Percentiles rank a stretch among this genome's conserved stretches.
Conservation (phyloP, 1,140 invertebrate genomes). For the Drosophila azteca region DNA sequence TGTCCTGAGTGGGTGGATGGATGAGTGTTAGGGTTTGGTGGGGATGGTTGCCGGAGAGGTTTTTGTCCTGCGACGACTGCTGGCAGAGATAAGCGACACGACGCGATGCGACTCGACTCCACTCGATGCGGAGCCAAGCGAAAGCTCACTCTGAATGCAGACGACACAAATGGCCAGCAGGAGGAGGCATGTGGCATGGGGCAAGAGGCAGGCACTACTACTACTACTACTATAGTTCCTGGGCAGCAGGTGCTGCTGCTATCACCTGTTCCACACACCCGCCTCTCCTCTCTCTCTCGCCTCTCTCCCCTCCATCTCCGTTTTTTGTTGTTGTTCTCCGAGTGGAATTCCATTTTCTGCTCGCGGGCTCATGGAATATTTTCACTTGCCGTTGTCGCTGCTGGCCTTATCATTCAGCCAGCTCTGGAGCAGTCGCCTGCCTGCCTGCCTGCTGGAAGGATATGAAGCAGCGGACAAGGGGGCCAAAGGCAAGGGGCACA, state of each 20-base stretch:
- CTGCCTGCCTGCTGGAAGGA: conserved; percentile 5
- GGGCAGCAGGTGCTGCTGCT: conserved; percentile 37
- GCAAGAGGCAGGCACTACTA: conserved; percentile 17
- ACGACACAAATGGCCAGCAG: conserved; percentile 13
- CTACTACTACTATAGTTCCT: conserved; percentile 31
- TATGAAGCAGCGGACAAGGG: background rate
- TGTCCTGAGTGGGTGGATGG: conserved; percentile 47
- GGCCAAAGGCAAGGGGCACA: conserved; percentile 29
- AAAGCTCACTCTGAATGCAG: conserved; percentile 53
- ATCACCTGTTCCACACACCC: conserved; percentile 8
- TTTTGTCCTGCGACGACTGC: conserved; percentile 58
- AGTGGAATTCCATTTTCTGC: conserved; percentile 65
- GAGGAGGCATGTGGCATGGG: background rate
- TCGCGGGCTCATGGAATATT: conserved; percentile 69
- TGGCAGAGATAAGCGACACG: conserved; percentile 51
- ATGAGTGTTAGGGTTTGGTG: conserved; percentile 29
- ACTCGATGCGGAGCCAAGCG: conserved; percentile 25
- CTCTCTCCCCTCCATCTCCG: conserved; percentile 3
- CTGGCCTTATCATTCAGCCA: conserved; percentile 47
- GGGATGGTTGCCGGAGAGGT: conserved; percentile 19
- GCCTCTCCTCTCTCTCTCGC: background rate
- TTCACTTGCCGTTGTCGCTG: conserved; percentile 72
- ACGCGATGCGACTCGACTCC: too few relatives aligned
- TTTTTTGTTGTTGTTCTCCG: conserved; percentile 13
- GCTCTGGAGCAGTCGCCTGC: conserved; percentile 4